Conservation (phyloP, 2,797 vertebrate genomes). For the Dryobates pubescens region DNA sequence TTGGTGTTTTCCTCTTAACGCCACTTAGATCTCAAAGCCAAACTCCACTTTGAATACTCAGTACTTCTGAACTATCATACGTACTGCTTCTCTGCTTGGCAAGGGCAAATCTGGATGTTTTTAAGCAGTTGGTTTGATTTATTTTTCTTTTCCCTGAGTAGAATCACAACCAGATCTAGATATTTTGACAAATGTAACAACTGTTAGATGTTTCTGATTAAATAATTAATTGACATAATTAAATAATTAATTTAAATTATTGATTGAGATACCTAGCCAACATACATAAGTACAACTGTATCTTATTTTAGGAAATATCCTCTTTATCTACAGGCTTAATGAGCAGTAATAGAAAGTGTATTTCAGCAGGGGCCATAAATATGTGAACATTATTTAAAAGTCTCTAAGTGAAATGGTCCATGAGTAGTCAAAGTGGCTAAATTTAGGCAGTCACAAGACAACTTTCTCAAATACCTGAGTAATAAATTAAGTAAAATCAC, state of each 20-base stretch:
- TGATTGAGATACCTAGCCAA: background rate
- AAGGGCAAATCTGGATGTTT: accelerated
- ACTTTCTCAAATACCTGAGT: background rate
- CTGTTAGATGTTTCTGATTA: background rate
- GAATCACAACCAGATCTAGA: background rate
- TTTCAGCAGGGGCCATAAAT: background rate
- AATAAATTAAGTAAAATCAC: background rate
- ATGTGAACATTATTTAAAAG: background rate
- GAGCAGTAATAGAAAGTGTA: background rate
- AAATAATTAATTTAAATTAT: too few relatives aligned
- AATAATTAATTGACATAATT: background rate
- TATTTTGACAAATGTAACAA: background rate
- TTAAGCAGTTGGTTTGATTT: accelerated
- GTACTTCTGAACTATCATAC: background rate
- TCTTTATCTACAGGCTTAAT: background rate
- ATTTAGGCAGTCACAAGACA: background rate
- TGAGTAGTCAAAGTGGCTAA: background rate
- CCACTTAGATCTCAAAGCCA: background rate
- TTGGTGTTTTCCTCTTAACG: background rate
- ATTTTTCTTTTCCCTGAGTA: background rate
- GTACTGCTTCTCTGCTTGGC: background rate
- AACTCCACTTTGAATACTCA: background rate
- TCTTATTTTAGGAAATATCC: background rate
- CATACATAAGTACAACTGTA: background rate
- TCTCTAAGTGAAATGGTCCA: background rate